Evolutionary conservation across 2,888 invertebrate species (phyloP), one percentile per base, ranked within the genome.

Genomic region (Apodemia duryi): DNA sequence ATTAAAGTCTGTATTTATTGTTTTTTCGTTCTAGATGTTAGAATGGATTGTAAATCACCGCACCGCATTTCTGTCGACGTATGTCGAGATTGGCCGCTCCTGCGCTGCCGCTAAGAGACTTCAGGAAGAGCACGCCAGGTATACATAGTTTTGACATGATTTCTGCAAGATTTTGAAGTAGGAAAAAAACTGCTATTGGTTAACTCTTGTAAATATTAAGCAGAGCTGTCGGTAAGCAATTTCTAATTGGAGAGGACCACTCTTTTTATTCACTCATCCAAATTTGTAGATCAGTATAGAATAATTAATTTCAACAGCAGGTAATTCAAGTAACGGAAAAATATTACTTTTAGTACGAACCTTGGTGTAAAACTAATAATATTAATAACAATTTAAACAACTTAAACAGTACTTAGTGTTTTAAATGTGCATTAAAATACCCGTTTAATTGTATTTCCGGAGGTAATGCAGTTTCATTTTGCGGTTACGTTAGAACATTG

Each of bases 41-140:
- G 98, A 99, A 81, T 99, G 99, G 98, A 98, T 99, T 71, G 96
- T 97, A 76, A 98, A 98, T 85, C 98, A 98, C 84, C 95, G 98
- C 66, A 98, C 98, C 80, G 96, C 97, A 70, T 99, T 99, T 92
- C 95, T 99, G 71, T 95, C 97, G 75, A 98, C 97, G 77, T 99
- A 99, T 85, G 98, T 98, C 57, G 98, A 98, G 90, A 98, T 99
- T 72, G 99, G 99, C 2, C 95, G 97, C 75, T 97, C 97, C 52
- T 97, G 97, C 82, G 95, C 97, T 71, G 93, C 97, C 74, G 98
- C 98, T 41, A 97, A 98, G 81, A 96, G 97, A 69, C 91, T 98
- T 68, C 98, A 98, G 88, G 97, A 98, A 79, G 98, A 99, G 82
- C 99, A 99, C 84, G 97, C 97, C 74, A 97, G 90, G 89, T 88